phyloP scores from a whole-genome alignment of 2,113 vertebrate genomes.

The Nesoenas mayeri region DNA sequence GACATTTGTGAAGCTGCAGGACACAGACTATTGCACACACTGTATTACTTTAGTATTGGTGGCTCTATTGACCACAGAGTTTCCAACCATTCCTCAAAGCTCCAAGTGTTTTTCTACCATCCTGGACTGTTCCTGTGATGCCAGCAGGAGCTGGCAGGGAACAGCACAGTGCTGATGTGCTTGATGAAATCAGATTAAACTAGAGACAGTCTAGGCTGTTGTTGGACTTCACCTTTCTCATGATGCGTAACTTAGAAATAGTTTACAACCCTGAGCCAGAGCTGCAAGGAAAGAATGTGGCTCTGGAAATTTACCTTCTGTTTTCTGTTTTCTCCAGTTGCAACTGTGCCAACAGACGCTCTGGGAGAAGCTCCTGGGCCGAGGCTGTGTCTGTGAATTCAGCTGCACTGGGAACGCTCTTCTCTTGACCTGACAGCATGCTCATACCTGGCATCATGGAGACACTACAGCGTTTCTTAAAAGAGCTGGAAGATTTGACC shows the following conservation, averaged over 20 bases:
- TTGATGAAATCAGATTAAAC: neutral
- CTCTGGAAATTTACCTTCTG: constrained; percentile 63
- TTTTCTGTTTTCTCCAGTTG: constrained; percentile 80
- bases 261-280: neutral
- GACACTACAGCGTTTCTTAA: neutral
- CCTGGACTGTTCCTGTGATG: neutral
- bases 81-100: neutral
- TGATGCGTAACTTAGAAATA: neutral
- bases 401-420: neutral
- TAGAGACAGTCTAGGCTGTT: neutral
- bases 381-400: constrained; percentile 68
- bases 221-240: neutral
- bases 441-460: neutral
- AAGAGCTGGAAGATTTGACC: constrained; percentile 14
- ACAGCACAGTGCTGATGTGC: neutral
- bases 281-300: neutral
- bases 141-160: neutral
- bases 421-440: neutral
- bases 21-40: neutral
- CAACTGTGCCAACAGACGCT: constrained; percentile 75
- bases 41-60: neutral
- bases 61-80: neutral
- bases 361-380: constrained; percentile 73
- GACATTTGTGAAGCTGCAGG: neutral
- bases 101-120: neutral